Evolutionary conservation across 1,140 invertebrate genomes (phyloP).

Genomic region (Lanistes nyassanus): DNA sequence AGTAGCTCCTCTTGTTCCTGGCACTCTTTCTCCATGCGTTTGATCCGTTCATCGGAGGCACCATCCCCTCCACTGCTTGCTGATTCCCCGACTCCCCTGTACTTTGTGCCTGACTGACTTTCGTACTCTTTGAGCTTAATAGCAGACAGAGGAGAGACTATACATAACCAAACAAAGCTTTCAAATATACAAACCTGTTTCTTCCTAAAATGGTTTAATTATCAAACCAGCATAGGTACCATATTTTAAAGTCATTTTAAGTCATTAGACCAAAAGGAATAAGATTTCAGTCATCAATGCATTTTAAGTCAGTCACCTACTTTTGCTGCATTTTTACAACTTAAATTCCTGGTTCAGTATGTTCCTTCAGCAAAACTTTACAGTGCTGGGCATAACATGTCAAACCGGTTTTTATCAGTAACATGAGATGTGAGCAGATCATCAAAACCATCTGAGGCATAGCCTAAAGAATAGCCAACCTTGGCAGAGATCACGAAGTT

Average conservation of each 20-base stretch:
- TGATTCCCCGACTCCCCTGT: neutral
- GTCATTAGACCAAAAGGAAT: neutral
- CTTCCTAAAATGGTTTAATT: neutral
- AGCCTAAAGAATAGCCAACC: constrained; percentile 39
- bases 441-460: neutral
- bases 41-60: neutral
- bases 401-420: neutral
- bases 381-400: neutral
- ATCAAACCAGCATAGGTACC: neutral
- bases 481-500: constrained; percentile 63
- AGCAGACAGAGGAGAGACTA: neutral
- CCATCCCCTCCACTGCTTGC: neutral
- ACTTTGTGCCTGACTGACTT: neutral
- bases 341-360: no score
- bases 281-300: no score
- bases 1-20: constrained; percentile 60
- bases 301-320: no score
- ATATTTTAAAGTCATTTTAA: neutral
- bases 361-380: neutral
- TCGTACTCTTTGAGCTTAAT: constrained; percentile 29
- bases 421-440: neutral
- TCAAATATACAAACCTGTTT: neutral
- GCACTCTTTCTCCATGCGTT: constrained; percentile 51
- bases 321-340: no score
- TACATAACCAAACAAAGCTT: no score